Conservation (phyloP, 2,113 vertebrate genomes). For the Penelope pileata region DNA sequence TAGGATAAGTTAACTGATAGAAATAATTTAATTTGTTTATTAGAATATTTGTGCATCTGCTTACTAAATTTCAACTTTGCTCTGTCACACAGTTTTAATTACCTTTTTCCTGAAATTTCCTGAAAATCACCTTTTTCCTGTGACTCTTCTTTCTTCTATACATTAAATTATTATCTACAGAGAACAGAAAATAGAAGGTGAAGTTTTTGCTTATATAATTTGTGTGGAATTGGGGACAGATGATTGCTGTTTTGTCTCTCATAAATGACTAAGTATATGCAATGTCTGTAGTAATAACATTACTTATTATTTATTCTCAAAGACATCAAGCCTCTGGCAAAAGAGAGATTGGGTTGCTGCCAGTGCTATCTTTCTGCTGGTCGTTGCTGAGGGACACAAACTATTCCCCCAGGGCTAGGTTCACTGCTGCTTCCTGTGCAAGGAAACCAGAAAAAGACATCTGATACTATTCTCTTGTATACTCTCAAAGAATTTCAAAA, state of each 20-base stretch:
- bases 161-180: background rate
- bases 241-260: background rate
- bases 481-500: background rate
- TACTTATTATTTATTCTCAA: background rate
- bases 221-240: background rate
- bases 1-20: background rate
- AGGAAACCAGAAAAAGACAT: background rate
- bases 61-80: background rate
- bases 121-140: background rate
- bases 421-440: background rate
- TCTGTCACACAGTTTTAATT: background rate
- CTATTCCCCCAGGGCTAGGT: background rate
- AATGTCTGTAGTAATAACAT: background rate
- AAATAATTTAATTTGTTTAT: background rate
- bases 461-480: background rate
- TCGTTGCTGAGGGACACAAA: background rate
- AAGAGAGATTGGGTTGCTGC: background rate
- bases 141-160: fast-evolving
- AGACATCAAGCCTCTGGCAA: background rate
- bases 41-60: background rate
- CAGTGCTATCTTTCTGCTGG: background rate
- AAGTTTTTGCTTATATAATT: background rate
- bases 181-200: background rate
- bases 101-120: background rate
- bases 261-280: background rate